A percentile compares a stretch with the other conserved stretches of the same genome.
phyloP scores from a whole-genome alignment of 2,113 vertebrate species.

The Phaethornis superciliosus region DNA sequence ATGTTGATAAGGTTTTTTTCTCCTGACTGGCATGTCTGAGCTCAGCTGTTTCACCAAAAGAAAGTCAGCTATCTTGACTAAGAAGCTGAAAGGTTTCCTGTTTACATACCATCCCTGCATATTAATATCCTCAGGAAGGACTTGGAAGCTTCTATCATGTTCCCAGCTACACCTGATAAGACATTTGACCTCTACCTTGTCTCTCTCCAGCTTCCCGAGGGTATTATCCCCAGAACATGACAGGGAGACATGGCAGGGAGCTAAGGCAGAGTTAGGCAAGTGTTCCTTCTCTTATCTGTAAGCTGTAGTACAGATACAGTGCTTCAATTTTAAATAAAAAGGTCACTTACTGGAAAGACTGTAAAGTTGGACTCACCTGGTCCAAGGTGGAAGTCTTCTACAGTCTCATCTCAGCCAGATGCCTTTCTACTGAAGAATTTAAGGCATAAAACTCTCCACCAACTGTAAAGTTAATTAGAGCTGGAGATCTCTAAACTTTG shows the following conservation, averaged over 20 bases:
- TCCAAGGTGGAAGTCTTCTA: fast-evolving
- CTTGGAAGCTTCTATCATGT: neutral
- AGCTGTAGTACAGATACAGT: neutral
- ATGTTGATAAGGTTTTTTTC: neutral
- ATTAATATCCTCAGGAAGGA: neutral
- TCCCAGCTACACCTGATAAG: neutral
- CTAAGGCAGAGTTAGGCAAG: neutral
- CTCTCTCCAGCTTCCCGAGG: neutral
- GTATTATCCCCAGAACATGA: neutral
- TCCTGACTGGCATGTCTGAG: fast-evolving
- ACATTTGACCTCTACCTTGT: neutral
- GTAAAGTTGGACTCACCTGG: neutral
- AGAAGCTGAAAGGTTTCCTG: neutral
- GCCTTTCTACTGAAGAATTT: neutral
- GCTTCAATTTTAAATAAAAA: neutral
- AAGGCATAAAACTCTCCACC: neutral
- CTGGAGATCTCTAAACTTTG: neutral
- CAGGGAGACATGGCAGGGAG: neutral
- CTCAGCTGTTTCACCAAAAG: neutral
- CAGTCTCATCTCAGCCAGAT: neutral
- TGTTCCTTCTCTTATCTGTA: neutral
- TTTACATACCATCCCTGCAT: neutral
- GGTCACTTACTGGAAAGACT: neutral
- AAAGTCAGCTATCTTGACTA: neutral
- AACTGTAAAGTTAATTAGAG: neutral